Percentiles rank a stretch among this genome's conserved stretches.
These are phyloP conservation scores for Sitta carolinensis DNA, from an alignment of 2,797 vertebrate species.

Conservation along the genomic window DNA sequence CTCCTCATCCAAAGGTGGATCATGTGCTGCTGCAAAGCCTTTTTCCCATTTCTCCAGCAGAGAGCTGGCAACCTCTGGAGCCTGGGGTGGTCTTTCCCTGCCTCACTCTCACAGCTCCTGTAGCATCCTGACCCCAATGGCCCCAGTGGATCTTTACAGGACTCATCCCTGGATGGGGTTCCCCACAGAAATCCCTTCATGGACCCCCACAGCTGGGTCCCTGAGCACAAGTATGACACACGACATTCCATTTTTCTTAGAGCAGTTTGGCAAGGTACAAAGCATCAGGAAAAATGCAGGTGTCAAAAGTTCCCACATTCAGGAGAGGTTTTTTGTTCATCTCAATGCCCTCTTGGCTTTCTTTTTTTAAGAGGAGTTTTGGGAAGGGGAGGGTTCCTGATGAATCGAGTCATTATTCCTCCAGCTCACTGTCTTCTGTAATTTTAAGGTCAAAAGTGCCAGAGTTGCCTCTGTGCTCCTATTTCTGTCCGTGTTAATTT, in stretches of 20 bases:
- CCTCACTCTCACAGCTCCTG: not conserved
- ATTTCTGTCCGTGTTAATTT: not conserved
- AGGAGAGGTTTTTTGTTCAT: not conserved
- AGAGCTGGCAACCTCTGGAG: not conserved
- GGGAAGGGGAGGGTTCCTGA: not conserved
- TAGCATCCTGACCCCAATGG: not conserved
- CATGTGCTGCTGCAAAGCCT: not conserved
- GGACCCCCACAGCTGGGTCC: not conserved
- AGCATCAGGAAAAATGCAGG: not conserved
- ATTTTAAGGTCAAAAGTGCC: constrained; percentile 1
- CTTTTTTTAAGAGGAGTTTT: not conserved
- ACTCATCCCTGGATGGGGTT: not conserved
- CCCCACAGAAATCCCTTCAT: not conserved
- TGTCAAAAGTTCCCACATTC: not conserved
- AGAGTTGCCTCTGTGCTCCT: not conserved
- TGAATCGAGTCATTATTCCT: not conserved
- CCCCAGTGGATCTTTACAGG: not conserved
- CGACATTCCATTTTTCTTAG: not conserved
- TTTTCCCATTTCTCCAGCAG: not conserved
- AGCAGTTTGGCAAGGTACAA: not conserved
- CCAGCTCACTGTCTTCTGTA: not conserved
- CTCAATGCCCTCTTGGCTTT: not conserved
- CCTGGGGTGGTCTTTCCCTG: not conserved
- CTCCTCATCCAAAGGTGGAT: not conserved
- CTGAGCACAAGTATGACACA: not conserved